These are phyloP conservation scores for Leptinotarsa haldemani DNA, from an alignment of 2,888 invertebrate species.

Conservation along the genomic window DNA sequence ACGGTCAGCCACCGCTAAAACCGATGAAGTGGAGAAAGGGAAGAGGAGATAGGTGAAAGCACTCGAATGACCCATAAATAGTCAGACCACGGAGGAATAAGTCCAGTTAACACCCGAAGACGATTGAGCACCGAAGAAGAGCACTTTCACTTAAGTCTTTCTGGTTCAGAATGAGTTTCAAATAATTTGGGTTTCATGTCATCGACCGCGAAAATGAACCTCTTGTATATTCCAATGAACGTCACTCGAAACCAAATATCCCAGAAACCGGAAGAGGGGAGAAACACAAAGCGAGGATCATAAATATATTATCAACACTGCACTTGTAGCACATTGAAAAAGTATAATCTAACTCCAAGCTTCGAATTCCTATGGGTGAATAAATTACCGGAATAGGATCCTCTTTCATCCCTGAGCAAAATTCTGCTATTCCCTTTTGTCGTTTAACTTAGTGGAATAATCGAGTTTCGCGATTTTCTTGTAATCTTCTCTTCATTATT, in stretches of 20 bases:
- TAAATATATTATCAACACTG: slow-evolving; percentile 36
- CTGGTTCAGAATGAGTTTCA: too few species aligned
- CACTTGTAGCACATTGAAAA: slow-evolving; percentile 31
- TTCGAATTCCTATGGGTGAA: slow-evolving; percentile 35
- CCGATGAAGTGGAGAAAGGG: too few species aligned
- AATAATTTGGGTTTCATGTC: too few species aligned
- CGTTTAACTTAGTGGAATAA: slow-evolving; percentile 41
- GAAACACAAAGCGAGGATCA: slow-evolving; percentile 20
- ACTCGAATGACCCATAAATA: too few species aligned
- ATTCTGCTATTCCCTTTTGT: slow-evolving; percentile 31
- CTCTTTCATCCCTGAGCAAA: slow-evolving; percentile 24
- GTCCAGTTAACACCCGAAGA: too few species aligned
- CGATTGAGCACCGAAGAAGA: too few species aligned
- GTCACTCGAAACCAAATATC: slow-evolving; percentile 9
- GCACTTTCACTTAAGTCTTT: too few species aligned
- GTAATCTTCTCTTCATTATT: slow-evolving; percentile 37
- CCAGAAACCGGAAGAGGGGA: slow-evolving; percentile 8
- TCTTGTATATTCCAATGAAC: slow-evolving; percentile 3
- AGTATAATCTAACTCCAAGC: slow-evolving; percentile 21
- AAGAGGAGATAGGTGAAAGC: too few species aligned
- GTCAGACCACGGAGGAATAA: too few species aligned
- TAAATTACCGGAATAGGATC: slow-evolving; percentile 35
- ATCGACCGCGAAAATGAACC: neutral
- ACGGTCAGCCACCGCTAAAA: too few species aligned
- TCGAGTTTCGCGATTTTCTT: slow-evolving; percentile 41